Base-by-base conservation (phyloP, 1,140 invertebrate genomes). In the Drosophila arawakana region DNA sequence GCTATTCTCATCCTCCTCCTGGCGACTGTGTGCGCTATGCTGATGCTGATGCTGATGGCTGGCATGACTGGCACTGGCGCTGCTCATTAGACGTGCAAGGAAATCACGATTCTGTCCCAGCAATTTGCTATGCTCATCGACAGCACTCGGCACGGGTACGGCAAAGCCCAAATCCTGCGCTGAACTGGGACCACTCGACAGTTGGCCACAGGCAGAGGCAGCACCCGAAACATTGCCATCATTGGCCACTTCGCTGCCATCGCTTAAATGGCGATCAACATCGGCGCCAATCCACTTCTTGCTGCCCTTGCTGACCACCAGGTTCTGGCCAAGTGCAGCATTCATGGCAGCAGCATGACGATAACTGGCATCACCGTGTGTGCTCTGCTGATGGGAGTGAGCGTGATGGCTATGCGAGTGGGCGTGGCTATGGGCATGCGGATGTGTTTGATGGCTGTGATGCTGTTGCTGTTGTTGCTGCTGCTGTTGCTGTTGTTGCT, bases 241-340 rank as follows among this genome's bases (percentile, higher is more conserved):
- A 9, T 78, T 74, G 47, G 70, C 71, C 43, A 85, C 85, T 15
- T 89, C 82, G 25, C 70, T 76, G 13, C 77, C 73, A 50, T 84
- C 75, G 44, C 74, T 73, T 3, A 91, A 52, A 66, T 91, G 82
- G 0, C 80, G 73, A 74, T 91, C 85, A 6, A 30, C 25, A 25
- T 90, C 86, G 11, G 76, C 84, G 1, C 90, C 84, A 13, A 92
- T 92, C 91, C 91, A 92, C 37, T 92, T 92, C 47, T 92, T 92
- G 73, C 91, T 92, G 13, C 91, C 91, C 68, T 92, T 92, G 69
- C 91, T 92, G 49, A 92, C 91, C 49, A 92, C 91, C 65, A 92
- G 73, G 72, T 92, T 92, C 49, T 92, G 86, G 21, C 91, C 91
- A 7, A 91, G 54, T 1, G 85, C 76, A 8, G 75, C 84, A 35